Conservation (phyloP, 2,888 invertebrate genomes). For the Vesta saturnalis region DNA sequence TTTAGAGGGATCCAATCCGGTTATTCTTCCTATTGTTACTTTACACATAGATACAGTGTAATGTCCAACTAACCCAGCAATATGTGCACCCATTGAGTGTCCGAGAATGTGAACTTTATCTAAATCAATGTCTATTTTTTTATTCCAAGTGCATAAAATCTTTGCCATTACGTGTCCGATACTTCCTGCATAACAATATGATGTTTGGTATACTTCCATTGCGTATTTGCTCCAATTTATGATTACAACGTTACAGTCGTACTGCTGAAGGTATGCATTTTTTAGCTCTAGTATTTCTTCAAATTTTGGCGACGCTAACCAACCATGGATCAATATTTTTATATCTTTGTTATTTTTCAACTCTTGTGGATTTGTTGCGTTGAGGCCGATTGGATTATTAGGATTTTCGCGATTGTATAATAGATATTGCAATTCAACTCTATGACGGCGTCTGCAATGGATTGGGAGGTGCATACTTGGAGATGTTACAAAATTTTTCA, state of each 20-base stretch:
- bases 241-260: conserved; percentile 15
- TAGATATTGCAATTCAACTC: background rate
- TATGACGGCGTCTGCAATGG: background rate
- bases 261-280: conserved; percentile 9
- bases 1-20: background rate
- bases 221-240: conserved; percentile 13
- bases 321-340: conserved; percentile 8
- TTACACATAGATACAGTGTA: background rate
- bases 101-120: conserved; percentile 12
- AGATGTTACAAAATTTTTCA: background rate
- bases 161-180: background rate
- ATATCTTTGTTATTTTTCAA: background rate
- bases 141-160: background rate
- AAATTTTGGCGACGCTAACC: background rate
- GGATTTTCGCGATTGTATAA: background rate
- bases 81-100: conserved; percentile 17
- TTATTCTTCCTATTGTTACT: background rate
- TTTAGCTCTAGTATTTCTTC: conserved; percentile 2
- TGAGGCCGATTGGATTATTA: background rate
- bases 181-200: background rate
- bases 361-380: background rate
- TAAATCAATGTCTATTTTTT: background rate
- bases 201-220: background rate
- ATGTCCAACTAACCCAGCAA: conserved; percentile 10
- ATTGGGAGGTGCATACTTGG: background rate